Evolutionary conservation across 2,888 invertebrate genomes (phyloP), one percentile per base, ranked within the genome.

Genomic region (Dicyrtoma fusca): DNA sequence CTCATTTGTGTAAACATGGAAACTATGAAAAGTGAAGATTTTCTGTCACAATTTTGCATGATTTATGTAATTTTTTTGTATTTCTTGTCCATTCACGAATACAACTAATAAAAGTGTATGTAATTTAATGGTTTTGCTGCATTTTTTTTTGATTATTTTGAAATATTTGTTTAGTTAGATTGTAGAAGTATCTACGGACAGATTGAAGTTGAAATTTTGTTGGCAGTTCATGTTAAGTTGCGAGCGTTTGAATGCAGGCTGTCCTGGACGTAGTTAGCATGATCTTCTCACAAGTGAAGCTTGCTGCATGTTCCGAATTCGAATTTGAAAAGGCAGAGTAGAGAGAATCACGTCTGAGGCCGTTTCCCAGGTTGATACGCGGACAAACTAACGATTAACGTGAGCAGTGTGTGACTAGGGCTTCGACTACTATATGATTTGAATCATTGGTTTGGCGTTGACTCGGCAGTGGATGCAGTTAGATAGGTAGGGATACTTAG

Each of bases 351-450:
- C 51, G 51, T 49, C 42, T 10, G 1, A 13, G 26, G 21, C 65
- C 47, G 23, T 51, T 42, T 51, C 47, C 26, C 49, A 51, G 45
- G 44, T 23, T 8, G 49, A 51, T 23, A 65, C 65, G 34, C 26
- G 49, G 34, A 51, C n/a, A 65, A 23, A 47, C 63, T 63, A 47
- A 23, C 63, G 47, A 63, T 63, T 63, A 63, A 44, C 47, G 11
- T 47, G 63, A 63, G 63, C 61, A 3, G 34, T 8, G 34, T 34
- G 3, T 34, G 4, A 34, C 34, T 34, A 34, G 3, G n/a, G 34
- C 34, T 8, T n/a, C 34, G 34, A 34, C 34, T 34, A 3, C 34
- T 34, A 34, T 34, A 34, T 62, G 62, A 62, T 62, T 19, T 45
- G 44, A 44, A 62, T 62, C 44, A 62, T 44, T 62, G 44, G n/a